These are phyloP conservation scores for Lydus trimaculatus DNA, from an alignment of 2,888 invertebrate genomes.

Conservation along the genomic window DNA sequence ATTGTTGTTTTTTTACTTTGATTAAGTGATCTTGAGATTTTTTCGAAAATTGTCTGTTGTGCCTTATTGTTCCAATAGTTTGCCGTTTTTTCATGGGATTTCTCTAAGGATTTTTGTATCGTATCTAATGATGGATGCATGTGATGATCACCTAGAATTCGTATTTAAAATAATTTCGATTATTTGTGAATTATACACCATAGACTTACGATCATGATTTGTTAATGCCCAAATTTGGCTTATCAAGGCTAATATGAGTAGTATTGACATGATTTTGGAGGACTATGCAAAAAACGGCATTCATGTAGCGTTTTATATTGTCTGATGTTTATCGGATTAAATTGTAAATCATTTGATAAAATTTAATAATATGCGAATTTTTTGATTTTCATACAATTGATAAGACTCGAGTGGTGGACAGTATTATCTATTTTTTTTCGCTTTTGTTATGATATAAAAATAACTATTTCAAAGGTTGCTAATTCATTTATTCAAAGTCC, in stretches of 20 bases:
- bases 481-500: no score
- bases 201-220: not conserved
- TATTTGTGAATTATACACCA: not conserved
- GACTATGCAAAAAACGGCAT: no score
- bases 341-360: no score
- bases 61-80: slow-evolving; percentile 20
- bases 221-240: not conserved
- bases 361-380: no score
- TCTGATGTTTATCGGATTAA: no score
- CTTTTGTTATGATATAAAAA: no score
- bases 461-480: no score
- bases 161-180: not conserved
- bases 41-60: slow-evolving; percentile 17
- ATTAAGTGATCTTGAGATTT: slow-evolving; percentile 9
- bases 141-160: not conserved
- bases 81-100: not conserved
- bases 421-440: no score
- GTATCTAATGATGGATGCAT: not conserved
- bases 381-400: no score
- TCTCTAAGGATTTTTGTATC: not conserved
- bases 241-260: not conserved
- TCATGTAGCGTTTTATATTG: not conserved
- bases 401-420: no score
- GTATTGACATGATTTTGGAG: no score
- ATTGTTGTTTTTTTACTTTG: slow-evolving; percentile 1